phyloP scores from a whole-genome alignment of 2,888 invertebrate genomes.

The Cephus pygmeus region DNA sequence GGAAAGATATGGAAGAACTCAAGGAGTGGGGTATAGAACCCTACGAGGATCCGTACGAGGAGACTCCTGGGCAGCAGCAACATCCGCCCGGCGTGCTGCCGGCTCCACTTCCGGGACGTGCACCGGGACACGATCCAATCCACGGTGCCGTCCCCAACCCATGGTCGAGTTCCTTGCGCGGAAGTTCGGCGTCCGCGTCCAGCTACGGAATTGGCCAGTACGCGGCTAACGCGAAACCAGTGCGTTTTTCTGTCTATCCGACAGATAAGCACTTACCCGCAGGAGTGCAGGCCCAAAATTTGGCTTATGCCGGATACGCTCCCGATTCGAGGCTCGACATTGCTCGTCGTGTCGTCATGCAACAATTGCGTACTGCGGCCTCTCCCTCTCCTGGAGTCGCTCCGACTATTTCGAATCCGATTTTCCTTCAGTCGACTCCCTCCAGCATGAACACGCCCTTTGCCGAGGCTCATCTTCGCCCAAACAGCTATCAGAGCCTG shows the following conservation, averaged over 20 bases:
- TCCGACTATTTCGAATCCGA: constrained; percentile 9
- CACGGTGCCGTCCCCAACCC: constrained; percentile 20
- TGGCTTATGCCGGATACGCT: constrained; percentile 56
- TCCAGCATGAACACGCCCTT: constrained; percentile 10
- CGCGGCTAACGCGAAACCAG: constrained; percentile 36
- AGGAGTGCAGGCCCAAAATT: constrained; percentile 41
- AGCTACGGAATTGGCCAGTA: constrained; percentile 42
- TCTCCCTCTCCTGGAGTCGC: constrained; percentile 8
- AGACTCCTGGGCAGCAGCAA: constrained; percentile 21
- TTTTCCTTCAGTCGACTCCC: constrained; percentile 12
- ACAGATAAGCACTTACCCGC: constrained; percentile 31
- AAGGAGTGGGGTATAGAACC: constrained; percentile 63
- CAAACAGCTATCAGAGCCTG: constrained; percentile 8
- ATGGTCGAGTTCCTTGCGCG: constrained; percentile 5
- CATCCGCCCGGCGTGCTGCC: constrained; percentile 11
- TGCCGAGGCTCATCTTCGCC: constrained; percentile 10
- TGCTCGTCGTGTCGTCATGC: constrained; percentile 37
- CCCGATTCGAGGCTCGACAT: constrained; percentile 39
- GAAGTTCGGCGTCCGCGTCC: constrained; percentile 12
- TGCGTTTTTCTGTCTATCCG: constrained; percentile 15
- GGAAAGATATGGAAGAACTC: constrained; percentile 61
- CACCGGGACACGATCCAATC: constrained; percentile 24
- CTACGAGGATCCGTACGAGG: constrained; percentile 49
- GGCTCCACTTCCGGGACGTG: constrained; percentile 24
- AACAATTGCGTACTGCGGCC: constrained; percentile 15